Conservation (phyloP, 1,140 invertebrate genomes). For the Drosophila bifasciata region DNA sequence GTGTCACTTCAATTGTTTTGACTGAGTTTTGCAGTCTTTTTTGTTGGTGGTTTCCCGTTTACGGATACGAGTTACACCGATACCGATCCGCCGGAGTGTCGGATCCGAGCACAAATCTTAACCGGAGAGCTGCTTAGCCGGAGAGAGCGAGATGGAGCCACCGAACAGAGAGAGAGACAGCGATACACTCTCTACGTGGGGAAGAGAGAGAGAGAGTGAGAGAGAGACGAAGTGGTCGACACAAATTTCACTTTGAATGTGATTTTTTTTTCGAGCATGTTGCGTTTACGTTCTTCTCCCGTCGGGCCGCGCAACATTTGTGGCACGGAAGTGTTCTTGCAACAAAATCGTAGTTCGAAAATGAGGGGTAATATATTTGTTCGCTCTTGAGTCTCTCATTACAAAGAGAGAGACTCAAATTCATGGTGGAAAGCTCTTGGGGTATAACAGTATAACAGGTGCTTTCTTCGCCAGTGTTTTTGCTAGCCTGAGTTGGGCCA, state of each 20-base stretch:
- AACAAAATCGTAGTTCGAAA: constrained; percentile 20
- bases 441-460: no score
- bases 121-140: constrained; percentile 30
- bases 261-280: constrained; percentile 59
- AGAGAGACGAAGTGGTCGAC: constrained; percentile 67
- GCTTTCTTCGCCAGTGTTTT: no score
- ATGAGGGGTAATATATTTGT: neutral
- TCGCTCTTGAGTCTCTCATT: no score
- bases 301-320: constrained; percentile 24
- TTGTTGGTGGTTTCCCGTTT: no score
- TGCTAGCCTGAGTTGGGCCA: no score
- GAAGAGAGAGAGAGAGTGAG: constrained; percentile 13
- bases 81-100: constrained; percentile 56
- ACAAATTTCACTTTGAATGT: constrained; percentile 73
- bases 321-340: neutral
- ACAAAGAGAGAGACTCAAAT: no score
- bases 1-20: constrained; percentile 42
- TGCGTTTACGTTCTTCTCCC: no score
- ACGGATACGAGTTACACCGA: neutral
- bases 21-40: constrained; percentile 30
- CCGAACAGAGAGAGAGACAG: constrained; percentile 4
- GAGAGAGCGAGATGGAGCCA: constrained; percentile 24
- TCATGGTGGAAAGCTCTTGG: no score
- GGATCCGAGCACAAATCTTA: constrained; percentile 48
- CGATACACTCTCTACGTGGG: constrained; percentile 1